Conservation (phyloP, 92 coral and sea anemone genomes). For the Ricordea florida region DNA sequence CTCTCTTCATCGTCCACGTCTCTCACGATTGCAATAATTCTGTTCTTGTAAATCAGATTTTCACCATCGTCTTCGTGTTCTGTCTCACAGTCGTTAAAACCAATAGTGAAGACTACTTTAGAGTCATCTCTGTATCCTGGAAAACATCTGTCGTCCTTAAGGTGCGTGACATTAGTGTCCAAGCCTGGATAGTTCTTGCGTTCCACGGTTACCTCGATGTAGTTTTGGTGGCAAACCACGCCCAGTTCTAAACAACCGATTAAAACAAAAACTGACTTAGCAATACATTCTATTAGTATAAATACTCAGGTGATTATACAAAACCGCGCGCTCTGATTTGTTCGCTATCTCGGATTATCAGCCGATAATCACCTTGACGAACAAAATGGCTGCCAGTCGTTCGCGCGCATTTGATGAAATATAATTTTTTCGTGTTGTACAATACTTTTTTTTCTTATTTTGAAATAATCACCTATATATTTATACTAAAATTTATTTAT, state of each 20-base stretch:
- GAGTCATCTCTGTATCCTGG: constrained; percentile 24
- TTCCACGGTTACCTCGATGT: constrained; percentile 61
- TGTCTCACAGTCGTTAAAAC: constrained; percentile 67
- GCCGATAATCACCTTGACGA: no score
- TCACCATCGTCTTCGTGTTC: constrained; percentile 38
- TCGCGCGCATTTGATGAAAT: no score
- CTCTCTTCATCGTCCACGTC: constrained; percentile 13
- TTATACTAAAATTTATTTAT: no score
- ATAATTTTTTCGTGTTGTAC: no score
- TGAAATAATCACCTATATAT: no score
- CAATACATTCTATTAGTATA: no score
- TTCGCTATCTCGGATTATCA: no score
- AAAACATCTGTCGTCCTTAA: constrained; percentile 52
- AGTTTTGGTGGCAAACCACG: constrained; percentile 40
- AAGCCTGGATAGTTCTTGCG: constrained; percentile 40
- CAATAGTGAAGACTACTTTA: constrained; percentile 36
- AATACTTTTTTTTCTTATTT: no score
- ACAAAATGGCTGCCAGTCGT: no score
- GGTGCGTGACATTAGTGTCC: constrained; percentile 58
- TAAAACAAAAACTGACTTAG: background rate
- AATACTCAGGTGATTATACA: no score
- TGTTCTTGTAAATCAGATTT: constrained; percentile 46
- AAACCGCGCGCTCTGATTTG: no score
- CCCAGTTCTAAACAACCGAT: constrained; percentile 22
- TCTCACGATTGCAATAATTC: constrained; percentile 32